Evolutionary conservation across 2,113 vertebrate species (phyloP).

Genomic region (Coturnix japonica): DNA sequence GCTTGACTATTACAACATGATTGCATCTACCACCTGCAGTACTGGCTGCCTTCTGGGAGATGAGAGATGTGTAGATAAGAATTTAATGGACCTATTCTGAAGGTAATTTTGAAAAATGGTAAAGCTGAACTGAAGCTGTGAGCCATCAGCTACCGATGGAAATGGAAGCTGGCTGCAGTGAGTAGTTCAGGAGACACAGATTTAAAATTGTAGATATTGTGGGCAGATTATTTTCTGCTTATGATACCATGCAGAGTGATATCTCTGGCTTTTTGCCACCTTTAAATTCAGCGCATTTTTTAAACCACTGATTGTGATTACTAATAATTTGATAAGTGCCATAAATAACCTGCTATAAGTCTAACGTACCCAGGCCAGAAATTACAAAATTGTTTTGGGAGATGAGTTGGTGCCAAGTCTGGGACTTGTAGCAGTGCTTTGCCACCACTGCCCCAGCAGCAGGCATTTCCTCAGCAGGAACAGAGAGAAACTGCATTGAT

Average conservation of each 20-base stretch:
- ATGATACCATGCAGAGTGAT: not conserved
- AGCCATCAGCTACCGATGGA: not conserved
- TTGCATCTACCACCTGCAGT: not conserved
- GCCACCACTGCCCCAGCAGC: not conserved
- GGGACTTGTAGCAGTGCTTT: not conserved
- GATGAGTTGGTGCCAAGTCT: not conserved
- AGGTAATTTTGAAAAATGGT: not conserved
- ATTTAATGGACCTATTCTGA: not conserved
- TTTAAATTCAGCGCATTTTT: not conserved
- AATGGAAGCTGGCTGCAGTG: not conserved
- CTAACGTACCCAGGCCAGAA: not conserved
- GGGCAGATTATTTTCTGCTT: not conserved
- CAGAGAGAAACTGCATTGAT: not conserved
- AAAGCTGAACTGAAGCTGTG: not conserved
- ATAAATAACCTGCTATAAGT: not conserved
- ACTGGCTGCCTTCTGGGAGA: rapidly evolving
- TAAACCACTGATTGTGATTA: not conserved
- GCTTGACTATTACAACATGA: not conserved
- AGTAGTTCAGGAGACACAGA: not conserved
- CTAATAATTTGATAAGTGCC: not conserved
- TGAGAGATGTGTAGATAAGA: not conserved
- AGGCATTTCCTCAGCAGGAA: not conserved
- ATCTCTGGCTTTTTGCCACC: not conserved
- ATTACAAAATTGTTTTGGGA: not conserved
- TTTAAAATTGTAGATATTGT: not conserved